Evolutionary conservation across 2,797 vertebrate species (phyloP).

Genomic region (Cyprinodon diabolis): DNA sequence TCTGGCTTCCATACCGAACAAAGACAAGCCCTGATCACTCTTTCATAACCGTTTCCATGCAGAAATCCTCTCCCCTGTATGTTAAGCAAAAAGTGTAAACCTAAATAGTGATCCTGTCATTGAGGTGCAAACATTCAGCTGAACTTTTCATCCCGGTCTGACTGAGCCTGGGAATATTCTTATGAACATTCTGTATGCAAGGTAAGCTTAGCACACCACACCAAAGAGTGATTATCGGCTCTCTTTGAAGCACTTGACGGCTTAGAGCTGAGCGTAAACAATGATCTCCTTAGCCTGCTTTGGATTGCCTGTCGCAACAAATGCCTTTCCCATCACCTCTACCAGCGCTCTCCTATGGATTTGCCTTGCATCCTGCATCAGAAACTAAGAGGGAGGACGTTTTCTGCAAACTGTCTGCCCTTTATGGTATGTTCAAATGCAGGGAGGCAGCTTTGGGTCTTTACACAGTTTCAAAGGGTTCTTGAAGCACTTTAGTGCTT

Average conservation of each 20-base stretch:
- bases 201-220: constrained; percentile 58
- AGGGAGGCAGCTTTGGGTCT: constrained; percentile 12
- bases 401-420: not conserved
- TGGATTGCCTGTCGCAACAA: constrained; percentile 84
- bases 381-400: constrained; percentile 14
- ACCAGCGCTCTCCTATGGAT: constrained; percentile 16
- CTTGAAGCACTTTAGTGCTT: not conserved
- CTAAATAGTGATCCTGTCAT: constrained; percentile 32
- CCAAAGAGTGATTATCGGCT: constrained; percentile 62
- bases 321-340: constrained; percentile 57
- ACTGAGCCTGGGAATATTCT: constrained; percentile 43
- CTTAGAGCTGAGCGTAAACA: constrained; percentile 72
- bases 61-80: constrained; percentile 17
- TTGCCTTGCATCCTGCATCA: constrained; percentile 19
- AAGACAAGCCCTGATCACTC: constrained; percentile 3
- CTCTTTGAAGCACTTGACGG: constrained; percentile 68
- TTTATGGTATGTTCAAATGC: constrained; percentile 10
- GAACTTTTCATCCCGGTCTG: constrained; percentile 55
- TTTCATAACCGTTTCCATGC: constrained; percentile 5
- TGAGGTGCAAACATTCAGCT: constrained; percentile 56
- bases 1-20: constrained; percentile 30
- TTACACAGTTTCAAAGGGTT: not conserved
- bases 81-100: constrained; percentile 34
- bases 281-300: constrained; percentile 65
- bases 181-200: constrained; percentile 65